Conservation (phyloP, 2,113 vertebrate species). For the Hystrix cristata region DNA sequence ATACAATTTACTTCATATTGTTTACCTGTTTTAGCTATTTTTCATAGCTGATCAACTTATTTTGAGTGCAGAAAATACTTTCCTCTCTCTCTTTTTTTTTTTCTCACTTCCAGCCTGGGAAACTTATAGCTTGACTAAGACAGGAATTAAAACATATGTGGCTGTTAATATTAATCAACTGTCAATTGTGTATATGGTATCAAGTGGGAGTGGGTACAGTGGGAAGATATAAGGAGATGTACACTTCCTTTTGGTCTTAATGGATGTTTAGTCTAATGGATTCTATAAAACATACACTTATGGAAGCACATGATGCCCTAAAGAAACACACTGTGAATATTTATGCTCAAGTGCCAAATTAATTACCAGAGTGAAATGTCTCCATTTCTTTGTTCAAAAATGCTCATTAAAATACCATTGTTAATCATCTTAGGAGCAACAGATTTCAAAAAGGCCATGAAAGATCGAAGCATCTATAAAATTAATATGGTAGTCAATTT, state of each 20-base stretch:
- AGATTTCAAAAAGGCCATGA: background rate
- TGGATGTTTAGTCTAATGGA: background rate
- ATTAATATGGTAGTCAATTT: background rate
- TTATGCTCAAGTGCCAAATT: background rate
- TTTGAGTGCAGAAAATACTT: slow-evolving; percentile 30
- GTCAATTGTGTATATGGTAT: background rate
- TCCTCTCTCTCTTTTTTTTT: background rate
- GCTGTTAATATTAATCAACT: background rate
- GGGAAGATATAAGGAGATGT: background rate
- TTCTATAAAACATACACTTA: background rate
- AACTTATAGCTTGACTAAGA: background rate
- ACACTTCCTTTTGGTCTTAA: background rate
- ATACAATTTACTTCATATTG: slow-evolving; percentile 24
- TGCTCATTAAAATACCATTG: background rate
- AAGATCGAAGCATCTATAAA: background rate
- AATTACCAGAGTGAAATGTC: background rate
- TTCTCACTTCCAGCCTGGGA: background rate
- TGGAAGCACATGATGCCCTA: background rate
- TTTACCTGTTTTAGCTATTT: slow-evolving; percentile 17
- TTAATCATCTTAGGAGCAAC: background rate
- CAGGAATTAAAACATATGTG: background rate
- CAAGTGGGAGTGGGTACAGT: background rate
- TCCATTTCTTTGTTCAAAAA: background rate
- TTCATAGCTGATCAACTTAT: slow-evolving; percentile 40
- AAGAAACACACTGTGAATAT: background rate